phyloP scores from a whole-genome alignment of 2,888 invertebrate species.

The Zootermopsis nevadensis region DNA sequence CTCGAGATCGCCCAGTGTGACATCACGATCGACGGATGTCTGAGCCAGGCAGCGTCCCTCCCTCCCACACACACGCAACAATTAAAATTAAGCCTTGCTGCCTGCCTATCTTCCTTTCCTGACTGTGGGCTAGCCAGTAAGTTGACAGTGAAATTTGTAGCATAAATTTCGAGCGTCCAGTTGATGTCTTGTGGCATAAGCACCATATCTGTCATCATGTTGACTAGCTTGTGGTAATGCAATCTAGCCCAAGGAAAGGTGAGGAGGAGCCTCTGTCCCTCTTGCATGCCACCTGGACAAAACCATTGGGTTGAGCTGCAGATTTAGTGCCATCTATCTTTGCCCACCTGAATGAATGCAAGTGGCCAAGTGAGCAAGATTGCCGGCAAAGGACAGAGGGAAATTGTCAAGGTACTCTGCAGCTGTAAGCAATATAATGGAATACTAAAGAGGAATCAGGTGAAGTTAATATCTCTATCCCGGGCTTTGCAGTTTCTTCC shows the following conservation, averaged over 20 bases:
- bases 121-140: slow-evolving; percentile 23
- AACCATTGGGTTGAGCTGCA: slow-evolving; percentile 2
- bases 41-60: slow-evolving; percentile 76
- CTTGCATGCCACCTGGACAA: slow-evolving; percentile 37
- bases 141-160: too few relatives aligned
- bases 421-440: too few relatives aligned
- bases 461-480: slow-evolving; percentile 3
- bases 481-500: slow-evolving; percentile 25
- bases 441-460: too few relatives aligned
- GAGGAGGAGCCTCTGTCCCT: slow-evolving; percentile 39
- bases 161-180: too few relatives aligned
- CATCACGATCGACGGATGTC: slow-evolving; percentile 86
- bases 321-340: too few relatives aligned
- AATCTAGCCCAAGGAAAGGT: neutral
- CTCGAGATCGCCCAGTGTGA: slow-evolving; percentile 86
- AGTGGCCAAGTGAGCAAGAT: neutral
- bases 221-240: neutral
- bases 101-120: slow-evolving; percentile 44
- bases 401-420: neutral
- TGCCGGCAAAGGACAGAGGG: neutral
- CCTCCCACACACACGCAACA: slow-evolving; percentile 45
- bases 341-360: too few relatives aligned
- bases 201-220: too few relatives aligned
- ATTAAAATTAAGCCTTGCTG: slow-evolving; percentile 26
- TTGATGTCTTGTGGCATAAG: too few relatives aligned